Percentiles rank a stretch among this genome's conserved stretches.
phyloP scores from a whole-genome alignment of 2,113 vertebrate genomes.

The Calidris pygmaea region DNA sequence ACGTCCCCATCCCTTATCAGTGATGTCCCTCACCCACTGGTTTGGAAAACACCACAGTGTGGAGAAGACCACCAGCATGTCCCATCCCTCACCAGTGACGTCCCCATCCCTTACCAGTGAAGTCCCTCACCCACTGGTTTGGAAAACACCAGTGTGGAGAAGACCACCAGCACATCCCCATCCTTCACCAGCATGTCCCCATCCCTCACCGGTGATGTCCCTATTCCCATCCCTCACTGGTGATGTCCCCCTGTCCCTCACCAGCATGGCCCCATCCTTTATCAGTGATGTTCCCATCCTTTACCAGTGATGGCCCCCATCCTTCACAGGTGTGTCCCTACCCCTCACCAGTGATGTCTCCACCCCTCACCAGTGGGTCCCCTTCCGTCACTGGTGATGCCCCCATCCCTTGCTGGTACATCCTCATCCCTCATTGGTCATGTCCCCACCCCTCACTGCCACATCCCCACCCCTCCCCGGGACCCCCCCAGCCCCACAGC shows the following conservation, averaged over 20 bases:
- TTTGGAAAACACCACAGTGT: no score
- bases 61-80: not conserved
- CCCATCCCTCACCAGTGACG: not conserved
- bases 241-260: no score
- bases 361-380: not conserved
- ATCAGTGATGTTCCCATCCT: no score
- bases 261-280: no score
- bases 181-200: not conserved
- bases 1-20: no score
- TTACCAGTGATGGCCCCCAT: not conserved
- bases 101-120: not conserved
- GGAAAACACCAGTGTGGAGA: no score
- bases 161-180: not conserved
- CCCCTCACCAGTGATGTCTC: not conserved
- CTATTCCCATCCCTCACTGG: no score
- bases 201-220: not conserved
- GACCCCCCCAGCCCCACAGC: accelerated
- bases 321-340: not conserved
- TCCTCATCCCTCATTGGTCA: no score
- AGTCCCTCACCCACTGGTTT: no score
- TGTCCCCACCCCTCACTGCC: not conserved
- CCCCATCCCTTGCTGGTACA: not conserved
- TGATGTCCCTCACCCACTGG: not conserved
- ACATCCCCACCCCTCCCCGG: not conserved
- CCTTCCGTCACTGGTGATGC: not conserved